Evolutionary conservation across 1,140 invertebrate species (phyloP).

Genomic region (Euschistus heros): DNA sequence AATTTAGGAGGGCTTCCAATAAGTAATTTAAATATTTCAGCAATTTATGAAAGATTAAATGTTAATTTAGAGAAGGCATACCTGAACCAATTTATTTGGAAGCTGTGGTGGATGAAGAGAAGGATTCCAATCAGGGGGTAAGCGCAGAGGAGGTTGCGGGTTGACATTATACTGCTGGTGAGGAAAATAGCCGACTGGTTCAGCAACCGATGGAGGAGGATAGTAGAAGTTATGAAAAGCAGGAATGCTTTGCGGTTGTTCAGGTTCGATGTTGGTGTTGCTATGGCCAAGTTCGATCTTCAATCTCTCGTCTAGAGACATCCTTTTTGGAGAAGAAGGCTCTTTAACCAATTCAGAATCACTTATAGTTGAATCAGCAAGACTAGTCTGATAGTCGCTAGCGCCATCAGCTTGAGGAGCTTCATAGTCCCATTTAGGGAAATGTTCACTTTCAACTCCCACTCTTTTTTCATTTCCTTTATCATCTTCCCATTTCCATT

Average conservation of each 20-base stretch:
- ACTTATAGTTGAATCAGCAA: constrained; percentile 37
- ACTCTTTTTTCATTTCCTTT: not conserved
- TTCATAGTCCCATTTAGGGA: constrained; percentile 9
- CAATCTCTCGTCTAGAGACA: constrained; percentile 37
- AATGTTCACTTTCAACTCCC: not conserved
- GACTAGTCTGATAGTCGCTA: constrained; percentile 25
- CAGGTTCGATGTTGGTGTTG: constrained; percentile 25
- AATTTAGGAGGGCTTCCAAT: too few relatives aligned
- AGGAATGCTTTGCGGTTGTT: constrained; percentile 24
- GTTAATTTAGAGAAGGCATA: constrained; percentile 1
- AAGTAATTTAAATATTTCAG: too few relatives aligned
- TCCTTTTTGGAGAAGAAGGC: constrained; percentile 32
- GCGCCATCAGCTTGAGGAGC: not conserved
- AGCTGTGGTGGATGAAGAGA: constrained; percentile 2
- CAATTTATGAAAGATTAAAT: too few relatives aligned
- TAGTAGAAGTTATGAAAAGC: constrained; percentile 2
- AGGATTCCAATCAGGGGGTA: not conserved
- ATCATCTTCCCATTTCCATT: constrained; percentile 17
- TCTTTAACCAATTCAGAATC: constrained; percentile 33
- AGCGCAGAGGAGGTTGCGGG: not conserved
- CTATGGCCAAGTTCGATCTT: constrained; percentile 35
- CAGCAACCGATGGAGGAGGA: not conserved
- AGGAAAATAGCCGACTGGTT: not conserved
- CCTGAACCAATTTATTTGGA: constrained; percentile 14
- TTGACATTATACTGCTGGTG: not conserved